A percentile compares a stretch with the other conserved stretches of the same genome.
phyloP scores from a whole-genome alignment of 2,797 vertebrate genomes.

The Tarsius wallacei region DNA sequence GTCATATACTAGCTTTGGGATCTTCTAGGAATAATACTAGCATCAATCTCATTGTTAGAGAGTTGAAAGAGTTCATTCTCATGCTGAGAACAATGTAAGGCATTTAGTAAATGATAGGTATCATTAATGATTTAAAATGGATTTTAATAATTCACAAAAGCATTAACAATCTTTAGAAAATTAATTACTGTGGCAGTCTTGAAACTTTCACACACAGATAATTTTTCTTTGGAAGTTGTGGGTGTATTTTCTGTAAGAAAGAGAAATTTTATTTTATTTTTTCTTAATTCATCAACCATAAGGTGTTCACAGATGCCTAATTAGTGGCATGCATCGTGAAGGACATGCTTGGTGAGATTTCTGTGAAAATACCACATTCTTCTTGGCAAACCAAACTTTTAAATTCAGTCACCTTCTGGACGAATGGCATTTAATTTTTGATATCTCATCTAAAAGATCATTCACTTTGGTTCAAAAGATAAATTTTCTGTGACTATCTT shows the following conservation, averaged over 20 bases:
- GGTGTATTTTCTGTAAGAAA: slow-evolving; percentile 76
- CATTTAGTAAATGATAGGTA: neutral
- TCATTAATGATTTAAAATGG: neutral
- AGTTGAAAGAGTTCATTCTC: neutral
- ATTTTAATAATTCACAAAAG: slow-evolving; percentile 37
- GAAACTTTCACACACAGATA: slow-evolving; percentile 25
- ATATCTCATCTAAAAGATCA: slow-evolving; percentile 55
- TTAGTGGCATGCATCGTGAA: slow-evolving; percentile 64
- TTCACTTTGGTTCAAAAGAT: slow-evolving; percentile 50
- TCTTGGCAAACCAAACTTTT: slow-evolving; percentile 66
- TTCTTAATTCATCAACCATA: slow-evolving; percentile 82
- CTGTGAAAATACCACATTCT: slow-evolving; percentile 80
- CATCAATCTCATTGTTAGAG: neutral
- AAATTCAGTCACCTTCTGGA: slow-evolving; percentile 82
- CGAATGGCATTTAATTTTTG: slow-evolving; percentile 59
- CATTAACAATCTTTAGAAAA: neutral
- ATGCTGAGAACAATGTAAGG: neutral
- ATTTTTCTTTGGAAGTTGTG: slow-evolving; percentile 74
- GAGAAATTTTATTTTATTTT: slow-evolving; percentile 79
- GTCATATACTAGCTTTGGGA: neutral
- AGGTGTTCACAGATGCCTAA: slow-evolving; percentile 85
- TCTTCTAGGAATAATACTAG: neutral
- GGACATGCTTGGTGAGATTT: slow-evolving; percentile 77
- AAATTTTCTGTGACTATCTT: neutral
- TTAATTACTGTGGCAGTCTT: neutral